A percentile compares a stretch with the other conserved stretches of the same genome.
These are phyloP conservation scores for Nemurella pictetii DNA, from an alignment of 2,888 invertebrate species.

Conservation along the genomic window DNA sequence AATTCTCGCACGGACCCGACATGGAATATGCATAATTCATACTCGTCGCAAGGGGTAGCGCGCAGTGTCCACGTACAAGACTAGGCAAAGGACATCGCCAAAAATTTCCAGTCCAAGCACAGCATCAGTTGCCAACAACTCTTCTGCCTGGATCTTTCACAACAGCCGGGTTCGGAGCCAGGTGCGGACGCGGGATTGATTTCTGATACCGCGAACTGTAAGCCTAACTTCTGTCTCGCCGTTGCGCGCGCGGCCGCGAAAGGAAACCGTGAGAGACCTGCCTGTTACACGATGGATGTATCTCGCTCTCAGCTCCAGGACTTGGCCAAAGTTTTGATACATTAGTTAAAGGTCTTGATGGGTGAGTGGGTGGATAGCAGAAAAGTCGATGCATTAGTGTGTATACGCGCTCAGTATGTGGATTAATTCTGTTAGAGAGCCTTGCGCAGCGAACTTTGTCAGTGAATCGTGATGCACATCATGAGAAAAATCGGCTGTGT, in stretches of 20 bases:
- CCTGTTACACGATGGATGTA: neutral
- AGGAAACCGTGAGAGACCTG: neutral
- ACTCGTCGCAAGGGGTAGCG: neutral
- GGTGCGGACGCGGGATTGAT: neutral
- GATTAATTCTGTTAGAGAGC: too few species aligned
- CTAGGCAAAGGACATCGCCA: neutral
- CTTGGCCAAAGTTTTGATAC: neutral
- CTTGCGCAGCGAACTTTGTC: too few species aligned
- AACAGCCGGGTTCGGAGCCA: neutral
- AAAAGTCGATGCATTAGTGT: neutral
- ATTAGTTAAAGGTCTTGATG: neutral
- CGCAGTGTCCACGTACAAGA: too few species aligned
- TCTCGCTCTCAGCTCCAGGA: neutral
- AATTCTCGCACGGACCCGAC: neutral
- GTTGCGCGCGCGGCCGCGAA: too few species aligned
- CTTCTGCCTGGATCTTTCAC: neutral
- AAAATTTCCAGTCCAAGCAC: neutral
- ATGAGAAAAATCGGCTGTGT: too few species aligned
- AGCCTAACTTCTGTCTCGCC: neutral
- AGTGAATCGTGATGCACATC: too few species aligned
- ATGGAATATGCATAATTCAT: neutral
- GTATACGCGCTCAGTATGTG: too few species aligned
- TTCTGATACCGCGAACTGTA: neutral
- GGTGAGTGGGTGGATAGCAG: neutral
- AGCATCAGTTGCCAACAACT: neutral